Percentiles rank a stretch among this genome's conserved stretches.
phyloP scores from a whole-genome alignment of 2,888 invertebrate species.

The Andrena trimmerana region DNA sequence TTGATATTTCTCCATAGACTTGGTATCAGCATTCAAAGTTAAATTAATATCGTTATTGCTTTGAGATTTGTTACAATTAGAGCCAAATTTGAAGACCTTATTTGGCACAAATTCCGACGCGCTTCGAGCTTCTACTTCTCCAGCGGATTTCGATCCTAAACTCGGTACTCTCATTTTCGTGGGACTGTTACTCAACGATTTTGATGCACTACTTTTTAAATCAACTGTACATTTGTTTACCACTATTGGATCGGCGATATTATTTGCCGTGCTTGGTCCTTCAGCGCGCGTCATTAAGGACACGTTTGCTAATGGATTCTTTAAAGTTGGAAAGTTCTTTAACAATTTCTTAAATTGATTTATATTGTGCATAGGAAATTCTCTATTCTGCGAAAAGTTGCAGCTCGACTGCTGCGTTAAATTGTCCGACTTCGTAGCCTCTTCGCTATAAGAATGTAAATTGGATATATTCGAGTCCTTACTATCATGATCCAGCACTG shows the following conservation, averaged over 20 bases:
- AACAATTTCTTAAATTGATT: conserved; percentile 42
- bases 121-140: conserved; percentile 45
- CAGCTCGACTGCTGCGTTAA: conserved; percentile 21
- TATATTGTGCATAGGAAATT: conserved; percentile 33
- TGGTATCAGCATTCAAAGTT: conserved; percentile 37
- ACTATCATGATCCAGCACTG: conserved; percentile 42
- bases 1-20: conserved; percentile 36
- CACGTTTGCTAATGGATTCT: conserved; percentile 23
- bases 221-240: conserved; percentile 21
- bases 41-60: conserved; percentile 51
- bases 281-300: conserved; percentile 24
- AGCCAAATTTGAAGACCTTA: conserved; percentile 41
- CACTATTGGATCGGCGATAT: conserved; percentile 5
- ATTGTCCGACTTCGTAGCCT: conserved; percentile 23
- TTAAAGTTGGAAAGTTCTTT: conserved; percentile 22
- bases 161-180: conserved; percentile 73
- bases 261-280: conserved; percentile 7
- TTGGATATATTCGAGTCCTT: conserved; percentile 35
- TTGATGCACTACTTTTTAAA: conserved; percentile 73
- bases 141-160: conserved; percentile 60
- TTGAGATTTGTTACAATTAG: conserved; percentile 50
- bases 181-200: conserved; percentile 79
- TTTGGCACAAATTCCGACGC: conserved; percentile 64
- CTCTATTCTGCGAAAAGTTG: conserved; percentile 24
- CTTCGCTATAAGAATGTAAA: conserved; percentile 30